Evolutionary conservation across 2,888 invertebrate genomes (phyloP), one percentile per base, ranked within the genome.

Genomic region (Trichogramma evanescens): DNA sequence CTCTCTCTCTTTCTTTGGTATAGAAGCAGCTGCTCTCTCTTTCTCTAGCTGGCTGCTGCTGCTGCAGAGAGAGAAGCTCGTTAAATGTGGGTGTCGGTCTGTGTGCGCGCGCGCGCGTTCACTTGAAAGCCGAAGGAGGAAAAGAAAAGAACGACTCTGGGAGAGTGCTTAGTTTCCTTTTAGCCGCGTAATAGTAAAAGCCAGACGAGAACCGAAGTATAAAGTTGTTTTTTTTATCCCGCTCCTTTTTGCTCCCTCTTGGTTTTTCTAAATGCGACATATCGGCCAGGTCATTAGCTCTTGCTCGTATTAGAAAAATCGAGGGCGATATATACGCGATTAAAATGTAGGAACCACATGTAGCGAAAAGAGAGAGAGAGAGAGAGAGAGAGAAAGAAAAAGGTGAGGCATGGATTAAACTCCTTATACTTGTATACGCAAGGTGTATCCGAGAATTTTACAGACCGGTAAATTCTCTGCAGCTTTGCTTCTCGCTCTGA

Each of bases 1-100:
- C 46, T 46, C 54, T 39, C 46, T 54, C 6, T 54, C 54, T 54
- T n/a, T 54, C 54, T 54, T 13, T 45, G 9, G 48, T 48, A 48
- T 48, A 48, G 10, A 48, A 13, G 10, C 48, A 13, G 48, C 48
- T 48, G 48, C 26, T 48, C 10, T 13, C 10, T 13, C 10, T 48
- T 5, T 10, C 48, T 13, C 48, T 13, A 48, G 26, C 10, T 48
- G 26, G 10, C 48, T 48, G 26, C 48, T 48, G 26, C 10, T n/a
- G 10, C 48, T 13, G 26, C 26, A 13, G 10, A 13, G 26, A 48
- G 8, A 48, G 48, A 10, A 5, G 26, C 48, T 48, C 48, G 44
- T 48, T 48, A 26, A 26, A 26, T 26, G 26, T 26, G 26, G 26
- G 26, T 26, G 26, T 26, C 26, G 26, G 26, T 26, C 26, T 26